phyloP scores from a whole-genome alignment of 2,888 invertebrate genomes.

The Corythucha ciliata region DNA sequence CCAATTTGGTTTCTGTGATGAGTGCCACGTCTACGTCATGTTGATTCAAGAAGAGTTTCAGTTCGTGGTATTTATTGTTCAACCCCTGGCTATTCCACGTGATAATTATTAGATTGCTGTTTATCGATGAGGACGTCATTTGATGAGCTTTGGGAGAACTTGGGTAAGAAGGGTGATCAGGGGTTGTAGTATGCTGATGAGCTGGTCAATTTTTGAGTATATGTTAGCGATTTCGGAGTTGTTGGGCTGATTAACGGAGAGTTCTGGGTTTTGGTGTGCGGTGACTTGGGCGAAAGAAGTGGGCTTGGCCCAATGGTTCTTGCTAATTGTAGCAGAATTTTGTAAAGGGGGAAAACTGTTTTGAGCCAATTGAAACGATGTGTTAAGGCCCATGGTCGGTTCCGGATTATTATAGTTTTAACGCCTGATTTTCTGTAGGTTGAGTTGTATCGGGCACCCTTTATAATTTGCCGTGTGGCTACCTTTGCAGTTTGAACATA shows the following conservation, averaged over 20 bases:
- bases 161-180: slow-evolving; percentile 4
- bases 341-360: not conserved
- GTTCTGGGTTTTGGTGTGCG: not conserved
- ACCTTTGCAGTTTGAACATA: slow-evolving; percentile 12
- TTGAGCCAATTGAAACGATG: not conserved
- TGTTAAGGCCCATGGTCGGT: not conserved
- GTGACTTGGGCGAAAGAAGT: not conserved
- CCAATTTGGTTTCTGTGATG: slow-evolving; percentile 13
- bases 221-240: not conserved
- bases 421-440: not conserved
- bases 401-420: not conserved
- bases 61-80: slow-evolving; percentile 12
- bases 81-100: slow-evolving; percentile 19
- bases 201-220: slow-evolving; percentile 7
- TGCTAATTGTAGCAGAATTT: not conserved
- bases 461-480: slow-evolving; percentile 16
- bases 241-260: not conserved
- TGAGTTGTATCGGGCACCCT: slow-evolving; percentile 7
- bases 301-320: not conserved
- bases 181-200: slow-evolving; percentile 9
- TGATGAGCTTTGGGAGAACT: slow-evolving; percentile 4
- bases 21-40: slow-evolving; percentile 8
- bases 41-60: slow-evolving; percentile 4
- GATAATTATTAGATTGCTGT: slow-evolving; percentile 2
- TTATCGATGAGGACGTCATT: not conserved